Evolutionary conservation across 2,888 invertebrate species (phyloP).

Genomic region (Meteorus cinctellus): DNA sequence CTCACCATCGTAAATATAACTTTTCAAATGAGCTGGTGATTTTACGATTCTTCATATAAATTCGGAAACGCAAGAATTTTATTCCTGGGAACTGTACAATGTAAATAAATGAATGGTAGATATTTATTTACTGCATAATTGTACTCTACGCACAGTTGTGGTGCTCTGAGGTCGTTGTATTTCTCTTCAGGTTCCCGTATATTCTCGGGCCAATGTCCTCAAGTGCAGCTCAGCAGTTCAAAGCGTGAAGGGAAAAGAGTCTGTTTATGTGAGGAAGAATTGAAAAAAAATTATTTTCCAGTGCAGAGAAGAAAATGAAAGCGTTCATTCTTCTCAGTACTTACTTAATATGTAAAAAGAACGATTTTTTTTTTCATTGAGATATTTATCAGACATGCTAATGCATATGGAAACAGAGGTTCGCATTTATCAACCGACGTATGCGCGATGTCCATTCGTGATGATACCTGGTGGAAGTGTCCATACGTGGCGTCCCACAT

Average conservation of each 20-base stretch:
- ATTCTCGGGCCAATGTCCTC: slow-evolving; percentile 27
- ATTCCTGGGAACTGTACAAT: neutral
- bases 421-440: slow-evolving; percentile 26
- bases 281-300: neutral
- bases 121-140: neutral
- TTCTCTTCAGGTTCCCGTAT: slow-evolving; percentile 31
- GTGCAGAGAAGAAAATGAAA: slow-evolving; percentile 11
- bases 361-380: neutral
- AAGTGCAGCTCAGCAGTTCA: slow-evolving; percentile 26
- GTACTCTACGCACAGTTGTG: slow-evolving; percentile 14
- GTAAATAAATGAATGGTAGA: neutral
- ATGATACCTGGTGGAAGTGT: slow-evolving; percentile 58
- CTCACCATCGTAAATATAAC: neutral
- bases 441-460: slow-evolving; percentile 62
- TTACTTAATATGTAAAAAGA: neutral
- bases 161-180: slow-evolving; percentile 34
- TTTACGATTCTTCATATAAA: neutral
- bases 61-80: neutral
- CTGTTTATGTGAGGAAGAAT: neutral
- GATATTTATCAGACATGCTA: slow-evolving; percentile 4
- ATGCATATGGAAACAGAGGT: slow-evolving; percentile 21
- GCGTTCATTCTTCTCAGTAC: neutral
- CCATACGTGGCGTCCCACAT: slow-evolving; percentile 67
- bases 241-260: slow-evolving; percentile 36
- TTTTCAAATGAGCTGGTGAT: neutral